Base-by-base conservation (phyloP, 2,113 vertebrate species). In the Dipodomys merriami region DNA sequence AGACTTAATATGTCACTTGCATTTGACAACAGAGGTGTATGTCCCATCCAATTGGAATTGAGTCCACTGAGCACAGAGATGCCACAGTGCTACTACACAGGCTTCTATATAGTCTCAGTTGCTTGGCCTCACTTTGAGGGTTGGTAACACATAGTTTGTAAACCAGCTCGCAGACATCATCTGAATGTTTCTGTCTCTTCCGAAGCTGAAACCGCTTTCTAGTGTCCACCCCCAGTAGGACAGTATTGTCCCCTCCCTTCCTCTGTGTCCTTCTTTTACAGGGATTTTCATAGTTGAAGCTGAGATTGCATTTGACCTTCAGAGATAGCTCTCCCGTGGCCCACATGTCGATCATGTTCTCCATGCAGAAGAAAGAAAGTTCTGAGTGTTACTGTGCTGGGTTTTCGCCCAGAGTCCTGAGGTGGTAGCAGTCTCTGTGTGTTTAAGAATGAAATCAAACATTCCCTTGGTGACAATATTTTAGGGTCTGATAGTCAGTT, bases 381-480 rank as follows among this genome's bases (percentile, higher is more conserved):
- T 71, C 46, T 88, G 39, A 95, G 65, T 64, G 29, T 69, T 65
- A 20, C 78, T 62, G 4, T 2, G 1, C 12, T 78, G 30, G 5
- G 79, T 62, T 35, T 81, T 82, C 8, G 46, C 13, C 15, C 44
- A 20, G 11, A 88, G 5, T 84, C 83, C n/a, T 64, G 69, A 86
- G 29, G n/a, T 78, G 73, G 76, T 44, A 62, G 5, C 7, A 65
- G 1, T 85, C 44, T 74, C 88, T 76, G 0, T 71, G 67, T 68
- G 49, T 86, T 92, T 83, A 68, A 68, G 13, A 90, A 88, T 29
- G 77, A 93, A 85, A 53, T 22, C 25, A 87, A 62, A 62, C 9
- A 67, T 81, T 93, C 83, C 39, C 44, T 93, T 80, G 44, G 49
- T 93, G 80, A 82, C 15, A 35, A 3, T 67, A 57, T 79, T 88